Evolutionary conservation across 1,140 invertebrate species (phyloP), one percentile per base, ranked within the genome.

Genomic region (Atopsyche davidsoni): DNA sequence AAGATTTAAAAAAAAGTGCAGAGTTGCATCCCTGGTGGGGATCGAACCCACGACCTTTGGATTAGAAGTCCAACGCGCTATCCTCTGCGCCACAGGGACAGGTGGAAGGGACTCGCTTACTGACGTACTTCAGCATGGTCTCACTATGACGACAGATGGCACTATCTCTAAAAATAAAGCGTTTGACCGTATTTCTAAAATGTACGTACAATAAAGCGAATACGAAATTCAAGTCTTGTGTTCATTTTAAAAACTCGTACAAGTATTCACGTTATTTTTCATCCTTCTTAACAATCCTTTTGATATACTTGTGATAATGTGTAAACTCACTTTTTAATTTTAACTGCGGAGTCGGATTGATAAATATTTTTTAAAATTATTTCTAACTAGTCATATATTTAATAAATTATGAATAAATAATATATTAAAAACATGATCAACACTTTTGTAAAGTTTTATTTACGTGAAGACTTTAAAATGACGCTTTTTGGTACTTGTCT

Each of bases 1-100:
- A n/a, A n/a, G n/a, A n/a, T n/a, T n/a, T n/a, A n/a, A n/a, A n/a
- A n/a, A n/a, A n/a, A n/a, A n/a, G n/a, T n/a, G n/a, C n/a, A 43
- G 18, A 19, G 4, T 13, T 32, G 43, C 72, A 77, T 77, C 75
- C 75, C 75, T 76, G 76, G 75, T 75, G 75, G 75, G 74, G 73
- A 77, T 78, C 76, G 76, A 78, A 78, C 75, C 76, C 75, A 75
- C 75, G 75, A 75, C 75, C 73, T 75, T 75, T 76, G 73, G 73
- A 76, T 76, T 76, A 77, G 76, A 78, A 73, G 69, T 73, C 71
- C 70, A 73, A 71, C 68, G 69, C 70, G 70, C 68, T 73, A 73
- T 72, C 70, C 70, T 64, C 68, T 67, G 63, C 69, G 65, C 64
- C 62, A 68, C 64, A 67, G 67, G 65, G 67, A 70, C 66, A 43